A percentile compares a stretch with the other conserved stretches of the same genome.
Conservation (phyloP, 2,797 vertebrate species). For the Otus scops region DNA sequence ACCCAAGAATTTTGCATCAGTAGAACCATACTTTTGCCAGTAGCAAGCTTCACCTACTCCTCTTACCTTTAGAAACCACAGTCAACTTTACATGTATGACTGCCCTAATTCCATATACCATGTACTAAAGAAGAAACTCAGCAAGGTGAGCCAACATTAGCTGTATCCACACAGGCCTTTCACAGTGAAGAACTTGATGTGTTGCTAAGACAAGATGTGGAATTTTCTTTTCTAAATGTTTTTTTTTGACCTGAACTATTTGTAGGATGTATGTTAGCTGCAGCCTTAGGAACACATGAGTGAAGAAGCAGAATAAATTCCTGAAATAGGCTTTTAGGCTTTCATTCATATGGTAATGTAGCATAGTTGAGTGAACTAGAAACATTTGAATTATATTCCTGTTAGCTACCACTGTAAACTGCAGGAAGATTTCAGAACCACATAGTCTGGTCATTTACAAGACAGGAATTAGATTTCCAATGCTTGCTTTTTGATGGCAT, state of each 20-base stretch:
- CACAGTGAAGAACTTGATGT: neutral
- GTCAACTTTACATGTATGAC: neutral
- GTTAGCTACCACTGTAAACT: neutral
- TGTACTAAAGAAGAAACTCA: neutral
- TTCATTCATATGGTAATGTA: neutral
- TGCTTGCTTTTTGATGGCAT: neutral
- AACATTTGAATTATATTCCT: neutral
- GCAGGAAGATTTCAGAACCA: neutral
- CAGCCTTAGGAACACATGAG: neutral
- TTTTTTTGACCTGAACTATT: neutral
- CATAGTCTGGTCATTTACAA: neutral
- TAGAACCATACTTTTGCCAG: neutral
- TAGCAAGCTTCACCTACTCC: neutral
- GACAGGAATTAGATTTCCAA: neutral
- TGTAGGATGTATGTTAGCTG: neutral
- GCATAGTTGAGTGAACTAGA: neutral
- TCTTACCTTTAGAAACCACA: neutral
- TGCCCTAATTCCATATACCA: neutral
- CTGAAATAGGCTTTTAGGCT: neutral
- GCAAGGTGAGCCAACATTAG: neutral
- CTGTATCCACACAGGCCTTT: neutral
- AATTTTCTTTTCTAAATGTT: neutral
- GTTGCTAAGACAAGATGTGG: neutral
- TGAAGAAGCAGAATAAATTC: neutral
- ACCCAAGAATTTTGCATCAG: neutral